Evolutionary conservation across 2,797 vertebrate species (phyloP), one percentile per base, ranked within the genome.

Genomic region (Eulemur albifrons): DNA sequence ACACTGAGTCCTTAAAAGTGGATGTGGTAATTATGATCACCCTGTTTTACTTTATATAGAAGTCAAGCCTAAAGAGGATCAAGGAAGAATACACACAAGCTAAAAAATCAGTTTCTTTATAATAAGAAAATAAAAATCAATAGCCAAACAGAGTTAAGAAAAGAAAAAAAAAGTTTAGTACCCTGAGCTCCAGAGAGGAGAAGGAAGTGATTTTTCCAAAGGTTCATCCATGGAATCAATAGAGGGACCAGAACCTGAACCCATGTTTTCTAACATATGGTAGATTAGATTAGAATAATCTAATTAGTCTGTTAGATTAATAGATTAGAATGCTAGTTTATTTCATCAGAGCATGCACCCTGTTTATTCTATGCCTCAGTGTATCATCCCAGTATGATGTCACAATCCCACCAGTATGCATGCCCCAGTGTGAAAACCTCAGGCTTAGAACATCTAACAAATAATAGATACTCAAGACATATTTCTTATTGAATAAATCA

Each of bases 61-160:
- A 18, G 30, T 43, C n/a, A 96, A 76, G 6, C 35, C 57, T 72
- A 81, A 95, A 86, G 32, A 52, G 17, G 2, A 75, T 70, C 25
- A 67, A 92, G 67, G 21, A 88, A 96, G 40, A 96, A 67, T 61
- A n/a, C 7, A 63, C n/a, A 54, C 18, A 83, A 90, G 54, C 13
- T 65, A 45, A 59, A 92, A 72, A 85, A 14, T 50, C 9, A 59
- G 30, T 94, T 86, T 65, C 15, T 88, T 94, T 59, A 1, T 61
- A 89, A 90, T 6, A 73, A 69, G 15, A 86, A 90, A 91, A 35
- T 79, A 88, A 85, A 95, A 88, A 83, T 77, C 45, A 91, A 81
- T 63, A 95, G 45, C 7, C 63, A 94, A 88, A 83, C 45, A 57
- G 17, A 81, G 10, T 27, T 4, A 21, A 7, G 63, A 27, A 25